Evolutionary conservation across 2,797 vertebrate genomes (phyloP), one percentile per base, ranked within the genome.

Genomic region (Paedocypris micromegethes): DNA sequence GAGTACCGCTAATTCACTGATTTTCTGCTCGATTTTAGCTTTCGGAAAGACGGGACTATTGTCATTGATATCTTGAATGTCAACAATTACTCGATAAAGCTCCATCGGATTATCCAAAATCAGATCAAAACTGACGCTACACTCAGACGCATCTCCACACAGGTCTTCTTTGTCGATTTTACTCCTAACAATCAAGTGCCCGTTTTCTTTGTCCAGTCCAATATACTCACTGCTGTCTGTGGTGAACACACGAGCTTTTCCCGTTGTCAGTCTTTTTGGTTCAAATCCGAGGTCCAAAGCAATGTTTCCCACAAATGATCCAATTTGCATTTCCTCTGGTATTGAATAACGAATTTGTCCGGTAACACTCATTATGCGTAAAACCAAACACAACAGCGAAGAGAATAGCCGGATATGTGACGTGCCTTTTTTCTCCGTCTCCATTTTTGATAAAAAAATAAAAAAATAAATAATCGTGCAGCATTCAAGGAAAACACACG

Each of bases 81-180:
- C 23, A 23, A 23, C 23, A 23, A 23, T 23, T 23, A 23, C 23
- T 23, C 23, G 23, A 23, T 23, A 23, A 23, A 23, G 23, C 23
- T 23, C 23, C 23, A 23, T 23, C 23, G 23, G 23, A 23, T 23
- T 23, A 23, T 23, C 23, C 23, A 23, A 23, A 23, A 23, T 23
- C 23, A 23, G 23, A 23, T 23, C 23, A 23, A 23, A 23, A 23
- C 23, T 23, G 23, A 23, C 23, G 23, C 23, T 23, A 23, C 23
- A 23, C 23, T 23, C 23, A 23, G 23, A 23, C 23, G 23, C 23
- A 23, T 23, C 23, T 23, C 23, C 23, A 23, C 23, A 87, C 37
- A 87, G 71, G 52, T 84, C 78, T 66, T 87, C 84, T n/a, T 83
- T 55, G 71, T 86, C 84, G 59, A 86, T 79, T 65, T 78, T 81